Conservation (phyloP, 2,113 vertebrate genomes). For the Cyphomyrus discorhynchus region DNA sequence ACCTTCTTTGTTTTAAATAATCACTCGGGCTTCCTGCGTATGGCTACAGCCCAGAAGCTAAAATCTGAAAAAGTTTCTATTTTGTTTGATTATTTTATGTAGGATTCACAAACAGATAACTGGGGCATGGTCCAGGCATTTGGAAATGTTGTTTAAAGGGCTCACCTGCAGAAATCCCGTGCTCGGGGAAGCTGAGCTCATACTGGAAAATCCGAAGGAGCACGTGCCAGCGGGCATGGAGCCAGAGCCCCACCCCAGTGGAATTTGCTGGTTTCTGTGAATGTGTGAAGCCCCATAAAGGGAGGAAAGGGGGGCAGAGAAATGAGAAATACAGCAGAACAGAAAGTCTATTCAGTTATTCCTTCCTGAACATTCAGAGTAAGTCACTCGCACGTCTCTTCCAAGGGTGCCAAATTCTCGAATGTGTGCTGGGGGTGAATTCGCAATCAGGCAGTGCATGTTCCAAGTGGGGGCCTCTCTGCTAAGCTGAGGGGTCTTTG, state of each 20-base stretch:
- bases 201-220: neutral
- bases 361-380: constrained; percentile 32
- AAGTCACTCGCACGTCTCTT: constrained; percentile 23
- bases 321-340: constrained; percentile 27
- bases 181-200: neutral
- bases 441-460: constrained; percentile 14
- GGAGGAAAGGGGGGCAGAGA: neutral
- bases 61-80: neutral
- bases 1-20: neutral
- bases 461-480: neutral
- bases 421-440: constrained; percentile 17
- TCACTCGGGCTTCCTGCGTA: neutral
- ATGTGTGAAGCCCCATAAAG: constrained; percentile 23
- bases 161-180: constrained; percentile 3
- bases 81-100: neutral
- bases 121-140: neutral
- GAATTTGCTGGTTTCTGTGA: constrained; percentile 26
- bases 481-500: too few species aligned
- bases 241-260: constrained; percentile 11
- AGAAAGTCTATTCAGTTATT: constrained; percentile 41
- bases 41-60: neutral
- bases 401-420: neutral
- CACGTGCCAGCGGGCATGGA: neutral
- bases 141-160: neutral
- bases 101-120: neutral